These are phyloP conservation scores for Galemys pyrenaicus DNA, from an alignment of 2,113 vertebrate species.

Conservation along the genomic window DNA sequence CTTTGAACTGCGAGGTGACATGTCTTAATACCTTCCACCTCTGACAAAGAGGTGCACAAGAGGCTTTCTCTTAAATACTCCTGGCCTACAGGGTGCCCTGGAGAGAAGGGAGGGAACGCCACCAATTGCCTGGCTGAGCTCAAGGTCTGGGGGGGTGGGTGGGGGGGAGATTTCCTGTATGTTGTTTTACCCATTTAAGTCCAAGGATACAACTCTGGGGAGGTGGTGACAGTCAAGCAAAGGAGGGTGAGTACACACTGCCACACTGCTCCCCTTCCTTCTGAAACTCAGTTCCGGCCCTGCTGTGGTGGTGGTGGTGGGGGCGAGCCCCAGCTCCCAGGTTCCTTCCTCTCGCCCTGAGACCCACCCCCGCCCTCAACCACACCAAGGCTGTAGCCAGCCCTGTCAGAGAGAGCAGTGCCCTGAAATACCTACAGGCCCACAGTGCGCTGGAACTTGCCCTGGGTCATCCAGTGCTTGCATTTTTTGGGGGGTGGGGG, in stretches of 20 bases:
- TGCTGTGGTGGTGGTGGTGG: fast-evolving
- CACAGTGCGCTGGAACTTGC: neutral
- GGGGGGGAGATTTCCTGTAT: slow-evolving; percentile 69
- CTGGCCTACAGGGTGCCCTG: neutral
- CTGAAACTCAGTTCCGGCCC: slow-evolving; percentile 33
- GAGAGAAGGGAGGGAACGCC: neutral
- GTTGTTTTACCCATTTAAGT: slow-evolving; percentile 75
- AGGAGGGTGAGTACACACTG: neutral
- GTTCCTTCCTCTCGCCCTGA: neutral
- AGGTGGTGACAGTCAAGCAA: slow-evolving; percentile 29
- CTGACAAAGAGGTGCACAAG: neutral
- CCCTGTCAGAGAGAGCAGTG: neutral
- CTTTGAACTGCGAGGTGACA: neutral
- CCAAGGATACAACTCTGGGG: slow-evolving; percentile 47
- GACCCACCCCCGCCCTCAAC: neutral
- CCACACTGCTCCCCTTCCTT: neutral
- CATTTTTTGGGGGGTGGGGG: too few relatives aligned
- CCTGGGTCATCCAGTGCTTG: neutral
- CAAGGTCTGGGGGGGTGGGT: slow-evolving; percentile 14
- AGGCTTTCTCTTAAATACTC: neutral
- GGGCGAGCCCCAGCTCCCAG: neutral
- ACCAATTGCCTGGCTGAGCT: neutral
- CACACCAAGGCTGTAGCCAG: neutral
- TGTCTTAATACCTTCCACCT: neutral
- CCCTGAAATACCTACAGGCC: neutral